Percentiles rank a stretch among this genome's conserved stretches.
phyloP scores from a whole-genome alignment of 2,113 vertebrate species.

The Cyanoliseus patagonus region DNA sequence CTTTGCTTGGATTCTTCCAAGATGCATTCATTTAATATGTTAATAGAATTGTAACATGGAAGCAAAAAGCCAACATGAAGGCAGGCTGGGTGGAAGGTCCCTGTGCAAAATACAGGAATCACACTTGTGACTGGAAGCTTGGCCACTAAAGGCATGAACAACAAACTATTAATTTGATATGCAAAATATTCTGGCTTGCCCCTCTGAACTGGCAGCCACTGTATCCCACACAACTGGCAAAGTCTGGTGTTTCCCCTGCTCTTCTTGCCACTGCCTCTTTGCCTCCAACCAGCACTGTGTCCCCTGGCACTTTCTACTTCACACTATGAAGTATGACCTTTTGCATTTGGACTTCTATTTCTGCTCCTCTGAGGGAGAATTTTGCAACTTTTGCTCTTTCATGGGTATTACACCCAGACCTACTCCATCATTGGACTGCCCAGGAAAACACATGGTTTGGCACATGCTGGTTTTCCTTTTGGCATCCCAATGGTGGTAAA shows the following conservation, averaged over 20 bases:
- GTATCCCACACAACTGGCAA: not conserved
- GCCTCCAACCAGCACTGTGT: not conserved
- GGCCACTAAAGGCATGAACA: not conserved
- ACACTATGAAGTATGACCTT: not conserved
- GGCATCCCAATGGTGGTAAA: fast-evolving
- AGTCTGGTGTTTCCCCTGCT: not conserved
- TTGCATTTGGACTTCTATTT: not conserved
- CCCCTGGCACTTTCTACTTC: not conserved
- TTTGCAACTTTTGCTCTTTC: not conserved
- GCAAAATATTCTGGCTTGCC: not conserved
- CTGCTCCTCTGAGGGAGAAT: not conserved
- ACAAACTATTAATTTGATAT: not conserved
- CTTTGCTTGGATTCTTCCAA: not conserved
- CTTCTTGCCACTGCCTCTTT: not conserved
- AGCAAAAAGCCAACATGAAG: not conserved
- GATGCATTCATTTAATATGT: not conserved
- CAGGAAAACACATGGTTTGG: not conserved
- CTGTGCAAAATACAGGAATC: not conserved
- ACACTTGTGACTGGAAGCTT: not conserved
- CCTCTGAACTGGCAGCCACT: not conserved
- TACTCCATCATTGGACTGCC: not conserved
- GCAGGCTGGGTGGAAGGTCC: not conserved
- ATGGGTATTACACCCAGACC: not conserved
- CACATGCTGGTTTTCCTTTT: not conserved
- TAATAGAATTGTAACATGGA: not conserved